Evolutionary conservation across 2,797 vertebrate genomes (phyloP).

Genomic region (Xenopus petersii): DNA sequence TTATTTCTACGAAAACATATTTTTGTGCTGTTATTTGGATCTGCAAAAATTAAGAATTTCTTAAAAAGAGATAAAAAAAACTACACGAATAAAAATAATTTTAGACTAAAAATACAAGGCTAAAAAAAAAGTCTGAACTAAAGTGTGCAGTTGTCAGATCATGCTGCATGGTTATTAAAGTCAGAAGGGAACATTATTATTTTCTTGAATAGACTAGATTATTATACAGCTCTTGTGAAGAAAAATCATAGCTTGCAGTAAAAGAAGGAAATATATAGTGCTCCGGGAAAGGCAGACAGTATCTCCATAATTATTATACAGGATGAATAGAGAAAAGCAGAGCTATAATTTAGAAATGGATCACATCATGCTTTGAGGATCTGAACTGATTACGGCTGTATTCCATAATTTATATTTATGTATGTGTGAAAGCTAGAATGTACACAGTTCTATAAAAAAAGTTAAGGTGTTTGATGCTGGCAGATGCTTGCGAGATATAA

Average conservation of each 20-base stretch:
- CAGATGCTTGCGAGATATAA: too few species aligned
- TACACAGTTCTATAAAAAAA: background rate
- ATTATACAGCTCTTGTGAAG: conserved; percentile 38
- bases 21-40: too few species aligned
- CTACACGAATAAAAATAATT: conserved; percentile 33
- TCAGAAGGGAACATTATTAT: conserved; percentile 46
- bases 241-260: conserved; percentile 42
- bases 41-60: too few species aligned
- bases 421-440: background rate
- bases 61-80: too few species aligned
- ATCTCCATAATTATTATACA: conserved; percentile 34
- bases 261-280: conserved; percentile 27
- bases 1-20: too few species aligned
- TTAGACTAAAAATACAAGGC: conserved; percentile 7
- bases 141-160: conserved; percentile 34
- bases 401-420: conserved; percentile 3
- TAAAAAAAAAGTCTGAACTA: conserved; percentile 16
- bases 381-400: conserved; percentile 1
- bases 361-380: conserved; percentile 31
- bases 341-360: conserved; percentile 46
- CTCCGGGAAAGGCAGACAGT: conserved; percentile 36
- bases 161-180: conserved; percentile 36
- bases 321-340: conserved; percentile 34
- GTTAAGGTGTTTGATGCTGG: too few species aligned
- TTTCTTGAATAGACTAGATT: conserved; percentile 49